Conservation (phyloP, 2,888 invertebrate genomes). For the Drosophila peninsularis region DNA sequence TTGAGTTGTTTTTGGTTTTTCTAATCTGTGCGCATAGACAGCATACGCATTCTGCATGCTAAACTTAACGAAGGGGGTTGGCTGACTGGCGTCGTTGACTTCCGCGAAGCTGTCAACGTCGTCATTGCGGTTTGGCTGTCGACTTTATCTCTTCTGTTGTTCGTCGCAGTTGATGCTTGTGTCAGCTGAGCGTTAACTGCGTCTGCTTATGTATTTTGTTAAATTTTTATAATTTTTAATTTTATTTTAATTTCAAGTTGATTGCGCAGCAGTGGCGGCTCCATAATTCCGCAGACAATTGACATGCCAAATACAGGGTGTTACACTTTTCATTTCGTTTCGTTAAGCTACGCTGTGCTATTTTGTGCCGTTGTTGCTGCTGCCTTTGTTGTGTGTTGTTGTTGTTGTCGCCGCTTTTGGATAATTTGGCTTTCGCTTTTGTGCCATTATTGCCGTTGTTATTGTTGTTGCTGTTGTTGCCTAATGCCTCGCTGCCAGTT, state of each 20-base stretch:
- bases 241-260: constrained; percentile 43
- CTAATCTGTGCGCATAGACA: constrained; percentile 47
- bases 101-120: constrained; percentile 44
- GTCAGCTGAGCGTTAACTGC: constrained; percentile 42
- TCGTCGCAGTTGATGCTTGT: constrained; percentile 29
- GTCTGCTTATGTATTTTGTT: constrained; percentile 28
- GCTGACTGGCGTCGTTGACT: constrained; percentile 28
- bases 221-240: constrained; percentile 31
- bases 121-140: constrained; percentile 60
- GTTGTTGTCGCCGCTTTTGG: constrained; percentile 71
- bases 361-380: constrained; percentile 21
- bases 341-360: constrained; percentile 49
- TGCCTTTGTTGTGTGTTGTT: constrained; percentile 13
- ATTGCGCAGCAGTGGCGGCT: constrained; percentile 49
- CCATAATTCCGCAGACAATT: constrained; percentile 75
- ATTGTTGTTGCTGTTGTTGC: constrained; percentile 49
- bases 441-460: constrained; percentile 56
- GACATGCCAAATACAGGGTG: constrained; percentile 74
- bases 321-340: constrained; percentile 49
- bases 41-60: constrained; percentile 57
- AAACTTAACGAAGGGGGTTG: constrained; percentile 26
- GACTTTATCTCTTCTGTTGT: constrained; percentile 73
- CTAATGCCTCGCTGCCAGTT: constrained; percentile 59
- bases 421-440: constrained; percentile 79
- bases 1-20: constrained; percentile 14